Percentiles rank a stretch among this genome's conserved stretches.
phyloP scores from a whole-genome alignment of 2,113 vertebrate genomes.

The Tyto alba region DNA sequence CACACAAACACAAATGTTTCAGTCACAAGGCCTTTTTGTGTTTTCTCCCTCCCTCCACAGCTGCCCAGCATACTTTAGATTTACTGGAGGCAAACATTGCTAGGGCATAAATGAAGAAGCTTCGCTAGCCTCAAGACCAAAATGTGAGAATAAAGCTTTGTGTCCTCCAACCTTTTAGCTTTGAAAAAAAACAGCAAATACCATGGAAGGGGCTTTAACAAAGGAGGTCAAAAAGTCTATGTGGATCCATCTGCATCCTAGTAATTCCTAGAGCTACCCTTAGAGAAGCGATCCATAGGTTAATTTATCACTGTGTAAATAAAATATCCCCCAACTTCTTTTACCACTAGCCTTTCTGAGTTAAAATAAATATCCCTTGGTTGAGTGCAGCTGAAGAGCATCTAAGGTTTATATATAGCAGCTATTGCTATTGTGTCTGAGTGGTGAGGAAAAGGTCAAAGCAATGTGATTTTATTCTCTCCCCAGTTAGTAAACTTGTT shows the following conservation, averaged over 20 bases:
- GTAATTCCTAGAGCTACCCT: constrained; percentile 35
- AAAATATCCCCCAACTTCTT: constrained; percentile 16
- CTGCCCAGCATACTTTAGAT: constrained; percentile 48
- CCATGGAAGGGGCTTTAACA: not conserved
- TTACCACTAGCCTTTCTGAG: not conserved
- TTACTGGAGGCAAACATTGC: constrained; percentile 6
- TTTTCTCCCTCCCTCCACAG: constrained; percentile 38
- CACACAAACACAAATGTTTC: constrained; percentile 60
- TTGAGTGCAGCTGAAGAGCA: not conserved
- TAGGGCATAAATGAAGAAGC: constrained; percentile 39
- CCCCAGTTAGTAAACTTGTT: not conserved
- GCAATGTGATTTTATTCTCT: not conserved
- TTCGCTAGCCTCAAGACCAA: constrained; percentile 33
- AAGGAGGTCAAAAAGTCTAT: constrained; percentile 58
- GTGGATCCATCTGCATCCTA: constrained; percentile 15
- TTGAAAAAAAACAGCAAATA: constrained; percentile 39
- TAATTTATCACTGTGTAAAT: constrained; percentile 33
- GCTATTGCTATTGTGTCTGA: not conserved
- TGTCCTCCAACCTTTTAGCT: constrained; percentile 51
- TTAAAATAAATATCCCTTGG: not conserved
- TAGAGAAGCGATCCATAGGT: not conserved
- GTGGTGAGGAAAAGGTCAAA: constrained; percentile 7
- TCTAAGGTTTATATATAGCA: constrained; percentile 1
- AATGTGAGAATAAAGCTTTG: constrained; percentile 53
- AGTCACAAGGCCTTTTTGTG: constrained; percentile 30